Conservation (phyloP, 2,888 invertebrate genomes). For the Apotomis turbidana region DNA sequence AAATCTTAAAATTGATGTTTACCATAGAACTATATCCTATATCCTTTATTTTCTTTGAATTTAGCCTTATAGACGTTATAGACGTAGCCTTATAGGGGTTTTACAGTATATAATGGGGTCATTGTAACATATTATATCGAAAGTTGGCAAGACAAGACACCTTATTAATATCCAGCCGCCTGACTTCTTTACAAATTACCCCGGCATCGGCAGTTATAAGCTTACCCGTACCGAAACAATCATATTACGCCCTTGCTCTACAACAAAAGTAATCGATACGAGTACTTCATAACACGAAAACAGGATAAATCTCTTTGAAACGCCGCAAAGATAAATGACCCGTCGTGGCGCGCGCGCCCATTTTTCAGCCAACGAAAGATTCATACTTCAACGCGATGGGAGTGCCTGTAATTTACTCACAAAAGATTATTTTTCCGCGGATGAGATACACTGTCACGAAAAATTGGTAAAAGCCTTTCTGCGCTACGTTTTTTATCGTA, state of each 20-base stretch:
- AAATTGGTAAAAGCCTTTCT: not conserved
- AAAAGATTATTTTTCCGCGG: conserved; percentile 13
- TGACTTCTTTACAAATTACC: not conserved
- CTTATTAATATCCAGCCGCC: not conserved
- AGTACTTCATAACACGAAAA: conserved; percentile 9
- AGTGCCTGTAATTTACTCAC: conserved; percentile 13
- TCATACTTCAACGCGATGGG: conserved; percentile 20
- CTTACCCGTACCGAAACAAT: not conserved
- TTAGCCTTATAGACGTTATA: too few species aligned
- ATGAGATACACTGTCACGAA: not conserved
- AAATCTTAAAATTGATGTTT: not conserved
- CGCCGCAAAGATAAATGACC: conserved; percentile 23
- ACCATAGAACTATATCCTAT: too few species aligned
- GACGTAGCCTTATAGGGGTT: too few species aligned
- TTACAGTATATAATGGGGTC: too few species aligned
- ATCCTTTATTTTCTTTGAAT: too few species aligned
- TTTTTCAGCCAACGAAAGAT: conserved; percentile 14
- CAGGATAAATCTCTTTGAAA: conserved; percentile 13
- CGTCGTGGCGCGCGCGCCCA: conserved; percentile 8
- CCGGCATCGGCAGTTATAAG: too few species aligned
- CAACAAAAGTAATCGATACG: conserved; percentile 19
- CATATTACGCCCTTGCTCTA: not conserved
- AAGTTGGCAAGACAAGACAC: too few species aligned
- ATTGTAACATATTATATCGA: too few species aligned
- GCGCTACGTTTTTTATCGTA: not conserved